Evolutionary conservation across 1,140 invertebrate species (phyloP).

Genomic region (Ostrea edulis): DNA sequence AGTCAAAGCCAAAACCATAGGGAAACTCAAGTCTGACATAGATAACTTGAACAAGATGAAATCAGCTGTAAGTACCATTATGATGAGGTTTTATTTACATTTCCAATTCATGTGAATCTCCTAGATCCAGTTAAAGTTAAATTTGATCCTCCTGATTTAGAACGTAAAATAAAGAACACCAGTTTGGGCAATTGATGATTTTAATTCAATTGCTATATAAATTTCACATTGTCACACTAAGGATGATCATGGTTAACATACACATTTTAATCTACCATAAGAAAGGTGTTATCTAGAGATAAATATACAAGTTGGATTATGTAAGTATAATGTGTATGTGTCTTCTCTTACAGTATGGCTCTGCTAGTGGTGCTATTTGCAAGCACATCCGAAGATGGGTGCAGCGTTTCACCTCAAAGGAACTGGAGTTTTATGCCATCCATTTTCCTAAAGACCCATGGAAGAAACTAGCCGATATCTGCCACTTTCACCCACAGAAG

Average conservation of each 20-base stretch:
- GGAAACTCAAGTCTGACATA: conserved; percentile 75
- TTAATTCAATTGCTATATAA: not conserved
- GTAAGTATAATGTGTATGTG: not conserved
- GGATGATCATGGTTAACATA: not conserved
- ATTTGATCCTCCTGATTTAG: too few species aligned
- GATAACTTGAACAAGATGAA: conserved; percentile 74
- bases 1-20: conserved; percentile 69
- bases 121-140: not conserved
- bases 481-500: conserved; percentile 74
- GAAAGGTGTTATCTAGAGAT: not conserved
- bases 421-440: conserved; percentile 74
- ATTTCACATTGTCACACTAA: not conserved
- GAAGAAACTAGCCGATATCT: conserved; percentile 76
- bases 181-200: not conserved
- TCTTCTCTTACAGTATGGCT: conserved; percentile 66
- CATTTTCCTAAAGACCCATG: conserved; percentile 76
- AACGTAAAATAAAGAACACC: too few species aligned
- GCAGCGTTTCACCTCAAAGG: conserved; percentile 65
- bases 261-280: not conserved
- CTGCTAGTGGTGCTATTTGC: conserved; percentile 73
- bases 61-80: conserved; percentile 66
- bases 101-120: not conserved
- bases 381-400: conserved; percentile 73
- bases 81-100: not conserved
- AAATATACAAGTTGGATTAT: not conserved